A percentile compares a stretch with the other conserved stretches of the same genome.
phyloP scores from a whole-genome alignment of 2,797 vertebrate genomes.

The Tenualosa thibaudeaui region DNA sequence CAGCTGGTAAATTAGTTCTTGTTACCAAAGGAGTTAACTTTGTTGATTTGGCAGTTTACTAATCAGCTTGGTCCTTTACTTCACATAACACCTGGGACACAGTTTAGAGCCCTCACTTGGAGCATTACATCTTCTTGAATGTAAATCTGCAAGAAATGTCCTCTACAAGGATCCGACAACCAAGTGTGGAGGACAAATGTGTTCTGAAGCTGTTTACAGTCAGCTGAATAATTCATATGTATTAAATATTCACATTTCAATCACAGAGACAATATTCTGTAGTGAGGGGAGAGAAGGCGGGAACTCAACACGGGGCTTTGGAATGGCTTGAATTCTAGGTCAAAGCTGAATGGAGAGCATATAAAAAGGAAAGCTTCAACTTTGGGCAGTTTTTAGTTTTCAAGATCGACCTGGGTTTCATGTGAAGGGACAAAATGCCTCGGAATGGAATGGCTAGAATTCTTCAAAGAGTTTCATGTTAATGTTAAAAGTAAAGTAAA shows the following conservation, averaged over 20 bases:
- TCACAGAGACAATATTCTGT: conserved; percentile 35
- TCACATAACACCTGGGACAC: background rate
- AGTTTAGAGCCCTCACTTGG: background rate
- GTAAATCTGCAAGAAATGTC: conserved; percentile 7
- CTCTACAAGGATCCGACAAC: conserved; percentile 39
- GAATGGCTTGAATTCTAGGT: conserved; percentile 28
- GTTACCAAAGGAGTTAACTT: too few relatives aligned
- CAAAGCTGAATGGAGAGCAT: conserved; percentile 12
- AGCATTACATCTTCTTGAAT: background rate
- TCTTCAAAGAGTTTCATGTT: background rate
- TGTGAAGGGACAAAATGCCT: background rate
- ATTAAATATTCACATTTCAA: conserved; percentile 59
- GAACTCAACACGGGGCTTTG: background rate
- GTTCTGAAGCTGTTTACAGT: conserved; percentile 50
- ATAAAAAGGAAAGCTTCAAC: background rate
- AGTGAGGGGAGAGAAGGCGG: conserved; percentile 7
- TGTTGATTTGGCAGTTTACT: too few relatives aligned
- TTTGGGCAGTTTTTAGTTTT: background rate
- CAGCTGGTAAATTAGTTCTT: too few relatives aligned
- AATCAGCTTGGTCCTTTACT: background rate
- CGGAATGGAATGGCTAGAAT: background rate
- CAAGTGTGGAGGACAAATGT: conserved; percentile 38
- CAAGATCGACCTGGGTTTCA: background rate
- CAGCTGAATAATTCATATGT: conserved; percentile 51
- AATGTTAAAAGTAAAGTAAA: too few relatives aligned